A percentile compares a stretch with the other conserved stretches of the same genome.
These are phyloP conservation scores for Rhyacichthys aspro DNA, from an alignment of 2,797 vertebrate genomes.

Conservation along the genomic window DNA sequence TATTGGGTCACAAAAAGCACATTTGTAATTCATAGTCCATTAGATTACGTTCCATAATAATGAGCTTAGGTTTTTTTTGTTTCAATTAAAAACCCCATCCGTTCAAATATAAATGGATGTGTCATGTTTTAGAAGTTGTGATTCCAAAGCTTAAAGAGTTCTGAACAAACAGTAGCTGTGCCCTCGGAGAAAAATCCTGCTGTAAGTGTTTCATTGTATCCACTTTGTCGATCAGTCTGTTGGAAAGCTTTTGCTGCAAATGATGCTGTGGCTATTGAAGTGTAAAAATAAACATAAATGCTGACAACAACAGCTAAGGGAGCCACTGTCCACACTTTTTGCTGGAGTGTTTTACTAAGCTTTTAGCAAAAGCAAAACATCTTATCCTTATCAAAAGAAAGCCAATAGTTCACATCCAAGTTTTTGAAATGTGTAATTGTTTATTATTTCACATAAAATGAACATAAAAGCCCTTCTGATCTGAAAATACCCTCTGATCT, in stretches of 20 bases:
- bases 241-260: slow-evolving; percentile 2
- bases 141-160: not conserved
- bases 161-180: not conserved
- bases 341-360: not conserved
- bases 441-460: too few species aligned
- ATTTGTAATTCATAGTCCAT: slow-evolving; percentile 10
- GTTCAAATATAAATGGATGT: slow-evolving; percentile 6
- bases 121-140: slow-evolving; percentile 1
- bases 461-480: too few species aligned
- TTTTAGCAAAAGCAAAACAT: too few species aligned
- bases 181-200: not conserved
- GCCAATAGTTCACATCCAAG: too few species aligned
- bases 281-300: slow-evolving; percentile 9
- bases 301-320: not conserved
- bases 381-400: too few species aligned
- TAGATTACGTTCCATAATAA: slow-evolving; percentile 5
- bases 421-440: too few species aligned
- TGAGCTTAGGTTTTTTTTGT: not conserved
- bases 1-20: slow-evolving; percentile 1
- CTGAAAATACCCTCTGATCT: too few species aligned
- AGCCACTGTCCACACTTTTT: not conserved
- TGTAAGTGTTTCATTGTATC: not conserved
- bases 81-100: slow-evolving; percentile 3
- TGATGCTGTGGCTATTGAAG: not conserved
- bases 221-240: slow-evolving; percentile 10